A percentile compares a stretch with the other conserved stretches of the same genome.
Evolutionary conservation across 2,888 invertebrate genomes (phyloP).

Genomic region (Eulithis testata): DNA sequence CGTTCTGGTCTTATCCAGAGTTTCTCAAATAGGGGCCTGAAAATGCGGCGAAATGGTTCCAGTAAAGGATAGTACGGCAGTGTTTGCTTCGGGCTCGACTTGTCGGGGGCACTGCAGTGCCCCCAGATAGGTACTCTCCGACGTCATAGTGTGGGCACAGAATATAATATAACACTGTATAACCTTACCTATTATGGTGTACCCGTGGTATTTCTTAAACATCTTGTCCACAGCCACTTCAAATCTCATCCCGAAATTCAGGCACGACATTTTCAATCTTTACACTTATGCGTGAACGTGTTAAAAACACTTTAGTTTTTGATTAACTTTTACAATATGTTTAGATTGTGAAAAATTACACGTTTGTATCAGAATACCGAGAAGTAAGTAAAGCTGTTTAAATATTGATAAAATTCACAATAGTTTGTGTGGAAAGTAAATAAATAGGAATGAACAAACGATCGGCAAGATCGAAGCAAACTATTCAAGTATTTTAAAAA

Average conservation of each 20-base stretch:
- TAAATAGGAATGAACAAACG: conserved; percentile 5
- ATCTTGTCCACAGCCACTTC: conserved; percentile 61
- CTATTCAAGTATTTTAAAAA: conserved; percentile 3
- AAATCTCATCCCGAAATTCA: conserved; percentile 51
- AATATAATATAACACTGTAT: too few species aligned
- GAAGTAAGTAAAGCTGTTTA: background rate
- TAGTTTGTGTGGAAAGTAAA: conserved; percentile 1
- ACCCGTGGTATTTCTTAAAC: conserved; percentile 65
- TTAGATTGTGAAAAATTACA: background rate
- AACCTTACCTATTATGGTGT: conserved; percentile 65
- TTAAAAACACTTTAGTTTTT: too few species aligned
- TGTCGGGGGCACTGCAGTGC: too few species aligned
- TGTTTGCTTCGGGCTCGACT: too few species aligned
- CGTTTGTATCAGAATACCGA: background rate
- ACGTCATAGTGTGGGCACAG: too few species aligned
- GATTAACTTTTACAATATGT: too few species aligned
- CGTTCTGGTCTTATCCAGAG: too few species aligned
- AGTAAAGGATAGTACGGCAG: too few species aligned
- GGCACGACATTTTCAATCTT: conserved; percentile 44
- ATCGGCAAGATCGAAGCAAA: background rate
- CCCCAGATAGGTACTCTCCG: too few species aligned
- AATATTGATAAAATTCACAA: conserved; percentile 2
- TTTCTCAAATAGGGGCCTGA: too few species aligned
- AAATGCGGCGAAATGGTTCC: too few species aligned
- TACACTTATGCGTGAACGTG: too few species aligned